These are phyloP conservation scores for Schizotus pectinicornis DNA, from an alignment of 2,888 invertebrate genomes.

Conservation along the genomic window DNA sequence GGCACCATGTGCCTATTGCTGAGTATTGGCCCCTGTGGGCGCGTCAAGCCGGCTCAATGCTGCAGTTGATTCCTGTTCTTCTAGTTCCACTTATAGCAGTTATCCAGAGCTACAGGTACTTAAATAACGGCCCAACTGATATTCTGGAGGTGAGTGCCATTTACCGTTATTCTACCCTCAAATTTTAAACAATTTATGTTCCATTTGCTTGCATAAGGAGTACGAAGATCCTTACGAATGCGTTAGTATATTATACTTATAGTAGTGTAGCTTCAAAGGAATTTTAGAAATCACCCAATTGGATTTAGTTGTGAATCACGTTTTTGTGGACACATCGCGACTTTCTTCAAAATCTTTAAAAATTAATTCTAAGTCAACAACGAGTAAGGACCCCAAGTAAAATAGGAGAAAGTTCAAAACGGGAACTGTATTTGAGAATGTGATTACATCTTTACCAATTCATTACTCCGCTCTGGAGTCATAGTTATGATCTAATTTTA, in stretches of 20 bases:
- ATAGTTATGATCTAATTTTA: no score
- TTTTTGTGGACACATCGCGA: no score
- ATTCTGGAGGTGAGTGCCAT: slow-evolving; percentile 77
- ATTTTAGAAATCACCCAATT: not conserved
- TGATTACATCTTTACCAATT: not conserved
- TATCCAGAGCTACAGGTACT: slow-evolving; percentile 76
- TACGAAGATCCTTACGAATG: slow-evolving; percentile 39
- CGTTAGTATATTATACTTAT: slow-evolving; percentile 37
- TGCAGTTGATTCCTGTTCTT: slow-evolving; percentile 79
- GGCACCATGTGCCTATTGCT: slow-evolving; percentile 64
- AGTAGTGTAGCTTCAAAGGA: not conserved
- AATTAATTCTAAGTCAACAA: not conserved
- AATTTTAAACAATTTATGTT: slow-evolving; percentile 4
- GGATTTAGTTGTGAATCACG: no score
- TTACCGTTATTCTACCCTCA: no score
- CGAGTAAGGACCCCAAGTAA: no score
- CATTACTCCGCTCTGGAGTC: not conserved
- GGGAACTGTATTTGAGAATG: no score
- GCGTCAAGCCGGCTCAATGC: slow-evolving; percentile 75
- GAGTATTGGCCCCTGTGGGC: slow-evolving; percentile 85
- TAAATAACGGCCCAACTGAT: slow-evolving; percentile 84
- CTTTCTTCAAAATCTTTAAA: no score
- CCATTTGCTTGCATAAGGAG: slow-evolving; percentile 34
- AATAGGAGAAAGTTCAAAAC: not conserved
- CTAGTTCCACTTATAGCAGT: slow-evolving; percentile 76